Percentiles rank a stretch among this genome's conserved stretches.
Evolutionary conservation across 2,113 vertebrate species (phyloP).

Genomic region (Zootoca vivipara): DNA sequence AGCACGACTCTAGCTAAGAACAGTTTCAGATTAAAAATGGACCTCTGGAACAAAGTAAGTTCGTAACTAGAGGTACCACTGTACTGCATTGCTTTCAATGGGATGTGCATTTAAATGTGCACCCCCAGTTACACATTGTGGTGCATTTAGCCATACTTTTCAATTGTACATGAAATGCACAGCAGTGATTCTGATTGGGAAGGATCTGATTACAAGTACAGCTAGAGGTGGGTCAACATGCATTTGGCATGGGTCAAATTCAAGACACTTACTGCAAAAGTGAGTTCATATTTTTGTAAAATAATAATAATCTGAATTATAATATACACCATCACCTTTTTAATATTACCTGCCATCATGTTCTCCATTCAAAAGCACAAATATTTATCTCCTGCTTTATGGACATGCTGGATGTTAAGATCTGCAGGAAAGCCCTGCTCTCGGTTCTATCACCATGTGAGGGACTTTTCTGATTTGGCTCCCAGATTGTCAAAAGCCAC

Average conservation of each 20-base stretch:
- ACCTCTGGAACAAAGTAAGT: too few species aligned
- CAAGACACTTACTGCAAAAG: neutral
- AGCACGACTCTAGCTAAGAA: too few species aligned
- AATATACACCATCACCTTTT: neutral
- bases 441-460: too few species aligned
- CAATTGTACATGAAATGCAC: neutral
- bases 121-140: neutral
- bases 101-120: neutral
- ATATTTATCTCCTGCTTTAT: neutral
- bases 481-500: too few species aligned
- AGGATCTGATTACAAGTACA: neutral
- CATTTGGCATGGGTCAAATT: neutral
- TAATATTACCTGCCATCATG: neutral
- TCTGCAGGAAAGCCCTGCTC: neutral
- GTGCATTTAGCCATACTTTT: neutral
- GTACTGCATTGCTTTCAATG: neutral
- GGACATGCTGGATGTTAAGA: neutral
- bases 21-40: too few species aligned
- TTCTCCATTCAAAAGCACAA: neutral
- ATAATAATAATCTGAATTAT: neutral
- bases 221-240: neutral
- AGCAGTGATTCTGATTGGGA: neutral
- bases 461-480: too few species aligned
- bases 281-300: neutral
- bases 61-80: too few species aligned